Evolutionary conservation across 2,113 vertebrate species (phyloP).

Genomic region (Mastomys natalensis): DNA sequence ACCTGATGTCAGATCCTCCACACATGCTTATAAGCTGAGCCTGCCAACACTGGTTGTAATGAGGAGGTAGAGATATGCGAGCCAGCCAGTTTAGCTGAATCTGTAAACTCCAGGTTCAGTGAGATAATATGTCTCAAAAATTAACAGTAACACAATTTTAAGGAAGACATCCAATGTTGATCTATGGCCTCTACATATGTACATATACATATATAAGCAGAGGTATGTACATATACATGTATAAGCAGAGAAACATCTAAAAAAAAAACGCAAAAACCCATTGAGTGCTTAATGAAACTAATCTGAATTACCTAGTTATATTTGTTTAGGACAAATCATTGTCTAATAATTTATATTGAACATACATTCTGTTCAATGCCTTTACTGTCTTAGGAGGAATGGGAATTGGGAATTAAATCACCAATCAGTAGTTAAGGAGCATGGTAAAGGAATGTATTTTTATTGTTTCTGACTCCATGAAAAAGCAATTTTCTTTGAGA

Average conservation of each 20-base stretch:
- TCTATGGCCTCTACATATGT: neutral
- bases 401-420: neutral
- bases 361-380: neutral
- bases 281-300: neutral
- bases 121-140: neutral
- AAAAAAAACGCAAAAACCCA: no score
- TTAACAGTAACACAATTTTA: neutral
- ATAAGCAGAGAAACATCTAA: neutral
- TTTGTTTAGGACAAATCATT: neutral
- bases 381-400: neutral
- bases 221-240: neutral
- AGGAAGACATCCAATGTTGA: neutral
- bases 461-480: neutral
- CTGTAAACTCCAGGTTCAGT: neutral
- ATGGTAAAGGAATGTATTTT: neutral
- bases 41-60: neutral
- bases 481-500: neutral
- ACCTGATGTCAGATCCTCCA: neutral
- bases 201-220: neutral
- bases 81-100: neutral
- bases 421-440: neutral
- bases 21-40: neutral
- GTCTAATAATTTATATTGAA: slow-evolving; percentile 3
- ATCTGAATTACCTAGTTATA: neutral
- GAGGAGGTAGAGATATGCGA: no score